phyloP scores from a whole-genome alignment of 2,888 invertebrate species.

The Parnassius mnemosyne region DNA sequence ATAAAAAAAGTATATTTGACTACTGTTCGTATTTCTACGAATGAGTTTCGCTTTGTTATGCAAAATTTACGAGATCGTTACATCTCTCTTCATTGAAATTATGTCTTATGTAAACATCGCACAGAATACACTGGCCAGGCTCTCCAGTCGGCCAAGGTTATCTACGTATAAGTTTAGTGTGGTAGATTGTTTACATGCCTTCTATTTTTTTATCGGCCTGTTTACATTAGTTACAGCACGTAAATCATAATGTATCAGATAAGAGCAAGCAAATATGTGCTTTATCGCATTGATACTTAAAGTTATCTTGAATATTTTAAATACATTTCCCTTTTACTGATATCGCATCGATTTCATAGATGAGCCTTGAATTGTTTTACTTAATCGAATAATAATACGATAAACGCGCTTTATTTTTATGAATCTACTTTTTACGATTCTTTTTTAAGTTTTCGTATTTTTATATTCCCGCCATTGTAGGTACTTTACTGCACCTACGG shows the following conservation, averaged over 20 bases:
- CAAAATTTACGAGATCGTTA: conserved; percentile 31
- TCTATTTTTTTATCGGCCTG: conserved; percentile 35
- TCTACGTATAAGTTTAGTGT: conserved; percentile 38
- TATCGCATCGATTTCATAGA: neutral
- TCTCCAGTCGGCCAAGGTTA: conserved; percentile 65
- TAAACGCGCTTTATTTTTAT: neutral
- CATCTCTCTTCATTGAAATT: conserved; percentile 36
- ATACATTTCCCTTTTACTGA: conserved; percentile 1
- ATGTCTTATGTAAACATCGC: conserved; percentile 57
- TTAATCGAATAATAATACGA: neutral
- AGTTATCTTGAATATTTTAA: conserved; percentile 39
- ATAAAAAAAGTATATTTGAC: too few relatives aligned
- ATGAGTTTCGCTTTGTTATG: conserved; percentile 25
- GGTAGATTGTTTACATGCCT: conserved; percentile 48
- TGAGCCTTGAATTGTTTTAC: neutral
- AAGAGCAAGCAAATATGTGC: conserved; percentile 19
- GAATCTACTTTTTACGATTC: too few relatives aligned
- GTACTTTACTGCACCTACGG: too few relatives aligned
- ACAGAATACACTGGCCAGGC: conserved; percentile 57
- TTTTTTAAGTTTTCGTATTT: too few relatives aligned
- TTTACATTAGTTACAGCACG: conserved; percentile 37
- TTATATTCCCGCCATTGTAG: too few relatives aligned
- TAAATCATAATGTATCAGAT: conserved; percentile 21
- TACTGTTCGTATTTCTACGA: too few relatives aligned
- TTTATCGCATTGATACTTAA: conserved; percentile 26